A percentile compares a stretch with the other conserved stretches of the same genome.
Conservation (phyloP, 30 jellyfish, hydroid and myxozoan species). For the Hydractinia symbiolongicarpus region DNA sequence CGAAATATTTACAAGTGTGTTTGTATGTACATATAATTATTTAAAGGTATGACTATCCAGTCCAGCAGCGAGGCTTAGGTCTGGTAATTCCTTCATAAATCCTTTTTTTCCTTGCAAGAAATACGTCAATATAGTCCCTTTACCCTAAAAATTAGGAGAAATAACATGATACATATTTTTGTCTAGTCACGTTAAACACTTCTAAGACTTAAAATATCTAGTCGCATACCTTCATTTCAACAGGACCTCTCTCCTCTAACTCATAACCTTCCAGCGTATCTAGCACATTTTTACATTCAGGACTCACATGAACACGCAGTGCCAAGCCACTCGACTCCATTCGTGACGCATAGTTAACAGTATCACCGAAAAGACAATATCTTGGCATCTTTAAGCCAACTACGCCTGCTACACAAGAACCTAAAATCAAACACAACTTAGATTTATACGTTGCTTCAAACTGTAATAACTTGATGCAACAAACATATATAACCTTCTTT, state of each 20-base stretch:
- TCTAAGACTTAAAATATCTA: too few species aligned
- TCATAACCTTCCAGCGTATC: slow-evolving; percentile 73
- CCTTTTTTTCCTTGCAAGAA: slow-evolving; percentile 50
- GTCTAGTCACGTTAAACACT: neutral
- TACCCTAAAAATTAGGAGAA: slow-evolving; percentile 21
- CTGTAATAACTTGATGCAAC: too few species aligned
- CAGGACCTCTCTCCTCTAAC: slow-evolving; percentile 75
- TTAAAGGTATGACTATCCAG: slow-evolving; percentile 18
- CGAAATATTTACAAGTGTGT: neutral
- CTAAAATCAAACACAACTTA: slow-evolving; percentile 24
- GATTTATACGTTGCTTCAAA: neutral
- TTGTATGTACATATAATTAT: neutral
- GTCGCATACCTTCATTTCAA: slow-evolving; percentile 66
- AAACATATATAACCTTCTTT: too few species aligned
- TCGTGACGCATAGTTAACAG: slow-evolving; percentile 89
- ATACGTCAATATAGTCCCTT: slow-evolving; percentile 39
- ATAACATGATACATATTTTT: neutral
- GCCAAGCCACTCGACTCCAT: slow-evolving; percentile 98
- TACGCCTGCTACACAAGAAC: slow-evolving; percentile 94
- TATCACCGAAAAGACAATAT: slow-evolving; percentile 91
- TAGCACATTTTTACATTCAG: slow-evolving; percentile 68
- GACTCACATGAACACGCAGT: slow-evolving; percentile 88
- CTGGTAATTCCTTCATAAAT: slow-evolving; percentile 40
- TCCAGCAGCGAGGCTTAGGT: slow-evolving; percentile 20
- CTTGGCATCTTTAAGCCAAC: slow-evolving; percentile 97